Evolutionary conservation across 2,113 vertebrate species (phyloP).

Genomic region (Anolis carolinensis): DNA sequence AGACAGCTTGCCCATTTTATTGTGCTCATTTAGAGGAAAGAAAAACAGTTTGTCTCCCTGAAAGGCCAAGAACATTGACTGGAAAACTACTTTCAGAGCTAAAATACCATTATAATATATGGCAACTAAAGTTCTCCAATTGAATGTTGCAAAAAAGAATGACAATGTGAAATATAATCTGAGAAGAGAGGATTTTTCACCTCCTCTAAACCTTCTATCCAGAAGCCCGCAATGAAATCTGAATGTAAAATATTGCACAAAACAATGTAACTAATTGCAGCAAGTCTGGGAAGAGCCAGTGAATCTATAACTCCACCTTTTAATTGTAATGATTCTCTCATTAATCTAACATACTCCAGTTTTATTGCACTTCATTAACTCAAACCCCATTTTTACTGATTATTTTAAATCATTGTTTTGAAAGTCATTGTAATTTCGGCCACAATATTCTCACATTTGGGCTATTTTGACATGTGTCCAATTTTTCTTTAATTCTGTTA

Average conservation of each 20-base stretch:
- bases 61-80: constrained; percentile 62
- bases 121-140: constrained; percentile 68
- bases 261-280: constrained; percentile 66
- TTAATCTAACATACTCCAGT: constrained; percentile 66
- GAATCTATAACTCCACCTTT: constrained; percentile 60
- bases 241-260: constrained; percentile 60
- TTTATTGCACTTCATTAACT: constrained; percentile 68
- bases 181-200: constrained; percentile 24
- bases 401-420: constrained; percentile 54
- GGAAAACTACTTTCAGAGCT: constrained; percentile 68
- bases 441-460: constrained; percentile 30
- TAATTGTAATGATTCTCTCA: constrained; percentile 64
- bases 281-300: constrained; percentile 61
- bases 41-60: constrained; percentile 70
- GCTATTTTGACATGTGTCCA: constrained; percentile 40
- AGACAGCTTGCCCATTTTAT: constrained; percentile 66
- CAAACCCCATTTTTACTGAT: constrained; percentile 48
- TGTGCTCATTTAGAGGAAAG: constrained; percentile 69
- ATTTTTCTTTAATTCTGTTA: constrained; percentile 29
- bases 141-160: constrained; percentile 62
- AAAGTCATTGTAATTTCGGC: constrained; percentile 31
- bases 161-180: constrained; percentile 62
- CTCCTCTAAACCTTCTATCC: constrained; percentile 43
- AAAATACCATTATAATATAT: constrained; percentile 66
- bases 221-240: constrained; percentile 55